A percentile compares a stretch with the other conserved stretches of the same genome.
These are phyloP conservation scores for Andrena cerasifolii DNA, from an alignment of 1,140 invertebrate genomes.

Conservation along the genomic window DNA sequence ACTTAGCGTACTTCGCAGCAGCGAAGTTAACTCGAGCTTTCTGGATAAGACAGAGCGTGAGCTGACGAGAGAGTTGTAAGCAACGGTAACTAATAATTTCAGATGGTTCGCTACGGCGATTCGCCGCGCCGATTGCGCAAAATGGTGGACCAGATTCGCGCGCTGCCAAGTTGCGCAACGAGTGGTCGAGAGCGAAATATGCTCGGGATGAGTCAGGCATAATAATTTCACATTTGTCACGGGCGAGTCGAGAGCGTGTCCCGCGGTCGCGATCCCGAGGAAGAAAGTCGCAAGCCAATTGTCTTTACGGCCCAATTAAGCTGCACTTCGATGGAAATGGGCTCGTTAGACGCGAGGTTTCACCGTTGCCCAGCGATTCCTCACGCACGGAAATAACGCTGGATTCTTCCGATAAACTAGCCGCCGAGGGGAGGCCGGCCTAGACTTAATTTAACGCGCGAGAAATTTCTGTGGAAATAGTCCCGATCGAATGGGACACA, in stretches of 20 bases:
- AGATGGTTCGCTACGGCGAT: neutral
- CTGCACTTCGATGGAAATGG: neutral
- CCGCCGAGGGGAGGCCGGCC: neutral
- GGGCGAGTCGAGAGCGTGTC: neutral
- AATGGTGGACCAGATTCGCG: slow-evolving; percentile 63
- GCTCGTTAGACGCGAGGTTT: neutral
- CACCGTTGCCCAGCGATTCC: neutral
- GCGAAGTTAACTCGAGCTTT: too few species aligned
- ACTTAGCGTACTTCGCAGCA: too few species aligned
- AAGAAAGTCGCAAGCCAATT: slow-evolving; percentile 26
- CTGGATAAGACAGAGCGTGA: too few species aligned
- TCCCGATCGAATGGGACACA: neutral
- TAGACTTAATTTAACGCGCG: neutral
- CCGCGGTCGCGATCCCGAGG: neutral
- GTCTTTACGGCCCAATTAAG: slow-evolving; percentile 9
- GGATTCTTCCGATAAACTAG: neutral
- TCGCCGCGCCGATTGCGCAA: slow-evolving; percentile 58
- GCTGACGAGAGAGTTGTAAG: too few species aligned
- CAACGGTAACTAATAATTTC: neutral
- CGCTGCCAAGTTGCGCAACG: slow-evolving; percentile 65
- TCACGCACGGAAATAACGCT: slow-evolving; percentile 5
- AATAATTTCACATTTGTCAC: slow-evolving; percentile 51
- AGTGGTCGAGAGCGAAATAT: slow-evolving; percentile 15
- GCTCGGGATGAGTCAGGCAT: slow-evolving; percentile 41
- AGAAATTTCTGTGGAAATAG: too few species aligned